These are phyloP conservation scores for Trogon surrucura DNA, from an alignment of 2,113 vertebrate species.

Conservation along the genomic window DNA sequence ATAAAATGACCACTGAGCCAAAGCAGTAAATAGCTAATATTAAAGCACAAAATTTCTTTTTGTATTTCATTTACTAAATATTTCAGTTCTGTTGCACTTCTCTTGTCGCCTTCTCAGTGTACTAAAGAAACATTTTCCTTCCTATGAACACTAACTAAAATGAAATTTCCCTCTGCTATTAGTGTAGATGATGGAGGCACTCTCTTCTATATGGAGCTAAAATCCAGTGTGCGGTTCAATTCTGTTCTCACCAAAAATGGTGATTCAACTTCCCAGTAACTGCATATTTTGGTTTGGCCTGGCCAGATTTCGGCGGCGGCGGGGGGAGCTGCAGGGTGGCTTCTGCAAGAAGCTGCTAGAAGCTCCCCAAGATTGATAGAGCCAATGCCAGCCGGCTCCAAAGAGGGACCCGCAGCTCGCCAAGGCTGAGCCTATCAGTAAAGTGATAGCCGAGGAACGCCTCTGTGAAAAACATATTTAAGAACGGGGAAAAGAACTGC, in stretches of 20 bases:
- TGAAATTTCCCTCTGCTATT: slow-evolving; percentile 26
- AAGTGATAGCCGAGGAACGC: too few species aligned
- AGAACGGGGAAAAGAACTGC: too few species aligned
- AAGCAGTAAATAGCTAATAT: slow-evolving; percentile 61
- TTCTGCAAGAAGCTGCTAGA: too few species aligned
- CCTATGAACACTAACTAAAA: background rate
- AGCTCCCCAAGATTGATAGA: too few species aligned
- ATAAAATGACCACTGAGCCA: slow-evolving; percentile 35
- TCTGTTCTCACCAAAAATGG: background rate
- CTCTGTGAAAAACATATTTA: too few species aligned
- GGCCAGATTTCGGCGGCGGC: too few species aligned
- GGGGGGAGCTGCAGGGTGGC: too few species aligned
- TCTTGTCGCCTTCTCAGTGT: slow-evolving; percentile 3
- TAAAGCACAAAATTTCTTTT: slow-evolving; percentile 37
- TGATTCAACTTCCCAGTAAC: background rate
- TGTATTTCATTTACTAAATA: slow-evolving; percentile 53
- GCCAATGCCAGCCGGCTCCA: too few species aligned
- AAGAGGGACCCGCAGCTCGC: too few species aligned
- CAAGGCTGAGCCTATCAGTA: too few species aligned
- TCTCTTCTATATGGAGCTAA: background rate
- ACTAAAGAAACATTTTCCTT: slow-evolving; percentile 2
- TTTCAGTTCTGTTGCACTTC: slow-evolving; percentile 33
- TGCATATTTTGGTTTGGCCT: too few species aligned
- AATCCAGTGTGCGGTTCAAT: background rate
- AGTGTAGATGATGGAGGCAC: background rate